phyloP scores from a whole-genome alignment of 2,888 invertebrate species.

The Acronicta psi region DNA sequence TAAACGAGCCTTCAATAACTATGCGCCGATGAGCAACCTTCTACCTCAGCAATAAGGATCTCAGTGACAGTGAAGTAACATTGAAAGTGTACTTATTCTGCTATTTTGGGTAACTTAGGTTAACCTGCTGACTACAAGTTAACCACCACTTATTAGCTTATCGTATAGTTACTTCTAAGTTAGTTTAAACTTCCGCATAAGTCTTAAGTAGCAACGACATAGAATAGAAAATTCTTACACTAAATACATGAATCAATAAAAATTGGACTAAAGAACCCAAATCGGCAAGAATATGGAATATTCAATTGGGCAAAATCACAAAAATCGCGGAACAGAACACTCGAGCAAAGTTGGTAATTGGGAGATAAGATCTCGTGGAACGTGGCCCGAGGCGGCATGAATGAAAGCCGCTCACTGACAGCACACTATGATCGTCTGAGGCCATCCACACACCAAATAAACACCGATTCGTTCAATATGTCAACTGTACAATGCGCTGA shows the following conservation, averaged over 20 bases:
- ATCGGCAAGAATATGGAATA: slow-evolving; percentile 28
- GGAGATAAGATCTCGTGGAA: slow-evolving; percentile 88
- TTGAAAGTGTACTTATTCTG: neutral
- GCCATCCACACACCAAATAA: slow-evolving; percentile 66
- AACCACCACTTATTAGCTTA: neutral
- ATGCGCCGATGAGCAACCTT: slow-evolving; percentile 55
- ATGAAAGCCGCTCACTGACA: slow-evolving; percentile 87
- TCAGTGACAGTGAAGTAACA: neutral
- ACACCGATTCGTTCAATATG: slow-evolving; percentile 47
- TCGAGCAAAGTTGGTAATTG: slow-evolving; percentile 83
- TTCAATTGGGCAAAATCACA: slow-evolving; percentile 77
- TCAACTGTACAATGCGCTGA: slow-evolving; percentile 63
- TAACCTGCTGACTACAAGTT: too few relatives aligned
- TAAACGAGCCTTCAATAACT: slow-evolving; percentile 68
- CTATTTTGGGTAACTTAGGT: too few relatives aligned
- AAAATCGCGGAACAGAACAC: slow-evolving; percentile 78
- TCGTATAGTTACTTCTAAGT: neutral
- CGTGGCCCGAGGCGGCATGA: slow-evolving; percentile 87
- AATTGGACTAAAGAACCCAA: slow-evolving; percentile 8
- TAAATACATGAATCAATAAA: neutral
- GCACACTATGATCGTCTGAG: slow-evolving; percentile 73
- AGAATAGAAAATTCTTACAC: too few relatives aligned
- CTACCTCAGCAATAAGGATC: slow-evolving; percentile 20
- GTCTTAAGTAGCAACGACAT: too few relatives aligned
- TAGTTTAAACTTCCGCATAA: neutral